Conservation (phyloP, 2,888 invertebrate species). For the Oligia strigilis region DNA sequence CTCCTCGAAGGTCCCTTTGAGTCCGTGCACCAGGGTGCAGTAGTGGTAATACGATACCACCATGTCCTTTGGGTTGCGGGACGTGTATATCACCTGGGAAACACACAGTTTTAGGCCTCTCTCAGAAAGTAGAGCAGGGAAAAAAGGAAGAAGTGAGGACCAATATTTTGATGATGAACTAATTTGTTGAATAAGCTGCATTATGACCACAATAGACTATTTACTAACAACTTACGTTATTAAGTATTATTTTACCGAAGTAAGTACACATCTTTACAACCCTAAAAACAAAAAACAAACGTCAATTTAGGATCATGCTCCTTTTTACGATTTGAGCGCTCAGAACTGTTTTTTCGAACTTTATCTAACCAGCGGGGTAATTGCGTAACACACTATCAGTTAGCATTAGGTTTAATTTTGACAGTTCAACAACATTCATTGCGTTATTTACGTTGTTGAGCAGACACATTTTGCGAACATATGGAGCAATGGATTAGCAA, state of each 20-base stretch:
- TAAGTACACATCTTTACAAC: background rate
- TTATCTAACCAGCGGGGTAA: background rate
- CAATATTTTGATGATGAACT: background rate
- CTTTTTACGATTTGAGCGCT: background rate
- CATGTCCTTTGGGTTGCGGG: conserved; percentile 97
- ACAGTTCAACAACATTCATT: too few species aligned
- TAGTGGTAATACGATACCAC: conserved; percentile 97
- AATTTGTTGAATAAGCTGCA: background rate
- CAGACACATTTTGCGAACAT: too few species aligned
- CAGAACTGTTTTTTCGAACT: background rate
- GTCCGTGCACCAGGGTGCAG: conserved; percentile 93
- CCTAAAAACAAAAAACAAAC: background rate
- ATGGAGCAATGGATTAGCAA: too few species aligned
- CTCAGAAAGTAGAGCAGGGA: background rate
- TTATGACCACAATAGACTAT: background rate
- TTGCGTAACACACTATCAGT: too few species aligned
- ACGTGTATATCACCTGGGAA: conserved; percentile 95
- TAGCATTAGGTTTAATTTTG: too few species aligned
- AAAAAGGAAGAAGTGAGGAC: background rate
- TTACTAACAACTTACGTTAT: too few species aligned
- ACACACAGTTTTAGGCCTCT: background rate
- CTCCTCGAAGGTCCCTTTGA: conserved; percentile 92
- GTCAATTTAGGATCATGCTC: background rate
- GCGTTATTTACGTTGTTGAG: too few species aligned
- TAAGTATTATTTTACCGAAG: background rate